Percentiles rank a stretch among this genome's conserved stretches.
phyloP scores from a whole-genome alignment of 1,140 invertebrate genomes.

The Cyrtorhinus lividipennis region DNA sequence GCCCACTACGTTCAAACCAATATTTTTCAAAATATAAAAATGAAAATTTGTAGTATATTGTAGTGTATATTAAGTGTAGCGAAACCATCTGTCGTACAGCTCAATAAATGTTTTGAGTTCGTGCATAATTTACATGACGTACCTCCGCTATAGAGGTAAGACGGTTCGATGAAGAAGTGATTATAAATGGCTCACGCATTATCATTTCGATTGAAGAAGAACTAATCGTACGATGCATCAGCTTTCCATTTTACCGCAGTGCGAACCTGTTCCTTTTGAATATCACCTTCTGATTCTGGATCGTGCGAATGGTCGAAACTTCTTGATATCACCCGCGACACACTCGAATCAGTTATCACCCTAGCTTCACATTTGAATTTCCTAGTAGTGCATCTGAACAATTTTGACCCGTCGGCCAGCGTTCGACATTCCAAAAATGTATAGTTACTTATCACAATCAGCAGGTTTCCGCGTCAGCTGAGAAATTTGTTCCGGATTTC shows the following conservation, averaged over 20 bases:
- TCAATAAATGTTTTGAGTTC: too few species aligned
- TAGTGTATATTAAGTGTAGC: too few species aligned
- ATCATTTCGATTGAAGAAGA: too few species aligned
- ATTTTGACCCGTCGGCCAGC: not conserved
- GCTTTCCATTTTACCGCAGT: not conserved
- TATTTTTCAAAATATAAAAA: too few species aligned
- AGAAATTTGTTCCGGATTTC: not conserved
- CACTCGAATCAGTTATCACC: not conserved
- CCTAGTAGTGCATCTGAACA: not conserved
- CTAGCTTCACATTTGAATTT: not conserved
- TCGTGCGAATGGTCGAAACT: not conserved
- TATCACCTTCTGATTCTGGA: not conserved
- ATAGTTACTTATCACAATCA: not conserved
- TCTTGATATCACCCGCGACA: not conserved
- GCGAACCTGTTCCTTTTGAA: not conserved
- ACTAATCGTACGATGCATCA: too few species aligned
- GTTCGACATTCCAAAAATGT: not conserved
- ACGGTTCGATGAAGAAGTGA: too few species aligned
- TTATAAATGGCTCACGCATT: too few species aligned
- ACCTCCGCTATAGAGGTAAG: too few species aligned
- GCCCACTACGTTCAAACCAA: too few species aligned
- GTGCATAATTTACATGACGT: too few species aligned
- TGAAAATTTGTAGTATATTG: too few species aligned
- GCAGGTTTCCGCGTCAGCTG: not conserved
- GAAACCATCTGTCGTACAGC: too few species aligned